Conservation (phyloP, 2,113 vertebrate species). For the Microcebus jonahi region DNA sequence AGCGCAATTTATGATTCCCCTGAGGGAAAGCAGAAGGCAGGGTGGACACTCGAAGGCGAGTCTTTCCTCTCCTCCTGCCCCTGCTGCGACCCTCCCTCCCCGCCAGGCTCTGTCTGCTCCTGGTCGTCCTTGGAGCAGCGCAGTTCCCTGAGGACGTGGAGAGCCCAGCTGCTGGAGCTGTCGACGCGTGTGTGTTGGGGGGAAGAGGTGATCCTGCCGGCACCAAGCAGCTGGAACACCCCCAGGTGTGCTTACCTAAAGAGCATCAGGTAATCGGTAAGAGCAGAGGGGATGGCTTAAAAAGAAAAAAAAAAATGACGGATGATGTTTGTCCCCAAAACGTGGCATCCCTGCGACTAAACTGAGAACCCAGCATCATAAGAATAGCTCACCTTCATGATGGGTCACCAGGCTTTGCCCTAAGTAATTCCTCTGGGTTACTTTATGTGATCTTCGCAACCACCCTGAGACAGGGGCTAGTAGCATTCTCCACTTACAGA, state of each 20-base stretch:
- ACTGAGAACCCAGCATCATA: background rate
- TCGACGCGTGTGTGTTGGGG: accelerated
- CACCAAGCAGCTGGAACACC: background rate
- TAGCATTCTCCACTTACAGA: background rate
- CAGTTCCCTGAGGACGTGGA: background rate
- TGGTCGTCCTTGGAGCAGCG: background rate
- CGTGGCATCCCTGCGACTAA: background rate
- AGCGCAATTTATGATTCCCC: constrained; percentile 2
- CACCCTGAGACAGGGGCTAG: background rate
- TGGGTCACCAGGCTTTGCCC: background rate
- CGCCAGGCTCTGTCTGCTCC: background rate
- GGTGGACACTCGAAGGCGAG: background rate
- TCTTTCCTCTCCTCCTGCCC: background rate
- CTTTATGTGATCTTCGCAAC: background rate
- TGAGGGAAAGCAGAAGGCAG: background rate
- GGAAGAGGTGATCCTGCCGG: background rate
- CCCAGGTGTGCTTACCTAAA: background rate
- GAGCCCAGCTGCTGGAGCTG: background rate
- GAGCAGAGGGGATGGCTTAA: background rate
- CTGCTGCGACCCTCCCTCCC: background rate
- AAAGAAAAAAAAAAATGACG: background rate
- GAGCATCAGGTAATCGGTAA: background rate
- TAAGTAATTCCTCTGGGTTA: no score
- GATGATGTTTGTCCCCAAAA: background rate
- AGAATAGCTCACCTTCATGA: accelerated